phyloP scores from a whole-genome alignment of 2,888 invertebrate genomes.

The Blastobasis adustella region DNA sequence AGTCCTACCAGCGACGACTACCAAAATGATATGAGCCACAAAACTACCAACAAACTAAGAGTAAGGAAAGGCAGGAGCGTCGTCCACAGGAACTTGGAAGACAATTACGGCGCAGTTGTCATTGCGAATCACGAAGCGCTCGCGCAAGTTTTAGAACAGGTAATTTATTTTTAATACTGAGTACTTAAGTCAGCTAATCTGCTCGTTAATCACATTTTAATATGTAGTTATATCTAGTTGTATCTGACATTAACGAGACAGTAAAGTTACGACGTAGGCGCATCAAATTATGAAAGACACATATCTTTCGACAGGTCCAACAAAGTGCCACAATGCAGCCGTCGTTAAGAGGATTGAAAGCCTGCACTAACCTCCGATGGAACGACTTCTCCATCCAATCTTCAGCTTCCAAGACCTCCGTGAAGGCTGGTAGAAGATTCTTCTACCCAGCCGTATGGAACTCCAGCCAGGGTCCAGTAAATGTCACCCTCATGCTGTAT shows the following conservation, averaged over 20 bases:
- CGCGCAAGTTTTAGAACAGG: slow-evolving; percentile 91
- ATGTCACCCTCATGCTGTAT: slow-evolving; percentile 80
- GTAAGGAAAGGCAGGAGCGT: slow-evolving; percentile 87
- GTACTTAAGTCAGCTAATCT: no score
- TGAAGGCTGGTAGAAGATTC: slow-evolving; percentile 80
- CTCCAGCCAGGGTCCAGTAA: slow-evolving; percentile 75
- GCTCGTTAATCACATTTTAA: no score
- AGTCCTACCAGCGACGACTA: slow-evolving; percentile 58
- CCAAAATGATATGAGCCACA: slow-evolving; percentile 57
- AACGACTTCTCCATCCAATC: slow-evolving; percentile 81
- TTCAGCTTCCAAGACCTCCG: slow-evolving; percentile 46
- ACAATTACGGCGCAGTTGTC: slow-evolving; percentile 92
- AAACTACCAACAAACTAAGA: slow-evolving; percentile 78
- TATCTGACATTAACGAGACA: no score
- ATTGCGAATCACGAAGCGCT: slow-evolving; percentile 93
- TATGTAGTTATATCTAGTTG: no score
- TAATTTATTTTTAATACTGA: slow-evolving; percentile 40
- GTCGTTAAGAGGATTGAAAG: slow-evolving; percentile 81
- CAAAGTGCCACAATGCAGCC: slow-evolving; percentile 81
- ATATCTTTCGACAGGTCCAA: slow-evolving; percentile 62
- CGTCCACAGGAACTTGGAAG: slow-evolving; percentile 89
- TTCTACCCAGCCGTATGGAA: slow-evolving; percentile 87
- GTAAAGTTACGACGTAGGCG: no score
- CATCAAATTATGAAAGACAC: background rate
- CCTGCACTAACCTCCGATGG: slow-evolving; percentile 82